Base-by-base conservation (phyloP, 1,140 invertebrate genomes). In the Atta colombica region DNA sequence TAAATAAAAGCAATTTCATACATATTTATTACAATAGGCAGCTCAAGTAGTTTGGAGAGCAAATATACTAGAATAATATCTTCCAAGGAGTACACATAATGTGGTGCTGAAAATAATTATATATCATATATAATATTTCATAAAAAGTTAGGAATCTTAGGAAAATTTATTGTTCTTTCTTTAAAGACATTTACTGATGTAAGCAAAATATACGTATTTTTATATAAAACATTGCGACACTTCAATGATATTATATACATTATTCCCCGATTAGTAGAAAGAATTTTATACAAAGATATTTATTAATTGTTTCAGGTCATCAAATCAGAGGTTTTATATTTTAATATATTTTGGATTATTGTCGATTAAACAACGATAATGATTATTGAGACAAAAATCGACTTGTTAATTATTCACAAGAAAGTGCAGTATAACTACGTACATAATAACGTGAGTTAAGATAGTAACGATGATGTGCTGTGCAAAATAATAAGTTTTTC, bases 281-380 rank as follows among this genome's bases (percentile, higher is more conserved):
- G 1, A 65, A 8, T 53, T 0, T 16, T 45, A n/a, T 18, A 28
- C 0, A 25, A 8, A 77, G 66, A n/a, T n/a, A 35, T 61, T 35
- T 85, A 49, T 55, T 45, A 10, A 55, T 63, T 45, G 18, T 86
- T 72, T 31, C 60, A 92, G 90, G 89, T 93, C 3, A 82, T 92
- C 0, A 92, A 90, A 85, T 88, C 88, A 68, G 88, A 87, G 21
- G 89, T 87, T 28, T 82, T 88, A 10, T 92, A 92, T 87, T 87
- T 92, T 10, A 90, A 91, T 58, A 89, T 90, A 74, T 45, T 90
- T 72, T 87, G 91, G 84, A 89, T 91, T 25, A 78, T 92, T 53
- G 51, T 77, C 55, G 66, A 87, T 14, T 65, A 18, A 75, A 25
- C 35, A 12, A 21, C 10, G n/a, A 68, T 45, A 18, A 45, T 39